These are phyloP conservation scores for Euplagia quadripunctaria DNA, from an alignment of 2,888 invertebrate genomes.

Conservation along the genomic window DNA sequence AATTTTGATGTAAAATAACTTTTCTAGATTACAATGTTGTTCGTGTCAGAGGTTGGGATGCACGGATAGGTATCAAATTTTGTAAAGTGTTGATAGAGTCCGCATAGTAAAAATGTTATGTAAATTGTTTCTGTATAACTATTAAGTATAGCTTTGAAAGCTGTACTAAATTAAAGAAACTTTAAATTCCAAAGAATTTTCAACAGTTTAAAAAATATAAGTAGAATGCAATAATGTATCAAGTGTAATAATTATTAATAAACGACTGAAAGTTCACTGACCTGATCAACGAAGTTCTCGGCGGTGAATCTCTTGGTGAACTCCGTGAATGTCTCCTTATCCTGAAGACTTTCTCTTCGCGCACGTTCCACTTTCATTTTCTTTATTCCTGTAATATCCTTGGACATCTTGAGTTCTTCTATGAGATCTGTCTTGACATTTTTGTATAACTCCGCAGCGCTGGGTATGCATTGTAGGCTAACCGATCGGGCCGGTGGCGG, in stretches of 20 bases:
- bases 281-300: conserved; percentile 96
- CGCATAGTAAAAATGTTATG: background rate
- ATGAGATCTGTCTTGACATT: conserved; percentile 95
- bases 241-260: conserved; percentile 15
- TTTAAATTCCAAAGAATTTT: background rate
- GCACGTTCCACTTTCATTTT: conserved; percentile 96
- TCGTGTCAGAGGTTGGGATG: conserved; percentile 5
- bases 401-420: conserved; percentile 96
- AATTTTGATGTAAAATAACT: background rate
- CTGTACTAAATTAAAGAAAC: background rate
- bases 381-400: conserved; percentile 97
- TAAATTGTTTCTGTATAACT: conserved; percentile 8
- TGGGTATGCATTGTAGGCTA: conserved; percentile 91
- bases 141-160: background rate
- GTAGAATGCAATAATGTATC: background rate
- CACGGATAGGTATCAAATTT: background rate
- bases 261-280: conserved; percentile 78
- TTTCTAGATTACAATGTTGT: conserved; percentile 15
- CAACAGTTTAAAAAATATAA: background rate
- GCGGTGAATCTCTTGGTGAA: conserved; percentile 94
- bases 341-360: conserved; percentile 93
- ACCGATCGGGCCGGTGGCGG: conserved; percentile 90
- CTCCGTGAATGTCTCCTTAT: conserved; percentile 94
- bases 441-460: conserved; percentile 90
- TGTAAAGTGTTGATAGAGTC: conserved; percentile 7